Evolutionary conservation across 2,888 invertebrate genomes (phyloP), one percentile per base, ranked within the genome.

Genomic region (Serrognathus titanus): DNA sequence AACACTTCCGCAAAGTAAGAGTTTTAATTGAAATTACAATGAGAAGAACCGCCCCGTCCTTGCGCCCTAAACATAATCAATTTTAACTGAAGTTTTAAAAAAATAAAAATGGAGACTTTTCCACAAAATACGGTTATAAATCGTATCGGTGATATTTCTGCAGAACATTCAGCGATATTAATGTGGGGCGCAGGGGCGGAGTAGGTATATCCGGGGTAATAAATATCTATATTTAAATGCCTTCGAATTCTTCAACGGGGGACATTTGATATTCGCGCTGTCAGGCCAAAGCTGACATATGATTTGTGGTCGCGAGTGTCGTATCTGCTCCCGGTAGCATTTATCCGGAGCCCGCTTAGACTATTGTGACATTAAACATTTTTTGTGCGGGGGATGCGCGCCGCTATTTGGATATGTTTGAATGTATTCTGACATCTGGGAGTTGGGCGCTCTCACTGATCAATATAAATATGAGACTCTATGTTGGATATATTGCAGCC

Each of bases 271-370:
- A 70, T 69, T 66, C 45, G 62, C 61, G 58, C 66, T 69, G 70
- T 71, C 70, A 66, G 65, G 62, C 64, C 68, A 68, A 69, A 68
- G 69, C 69, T 72, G 72, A 72, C 74, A 67, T 72, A 73, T 74
- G 74, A 73, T 74, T 73, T 74, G 74, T 73, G 73, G 73, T 70
- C 68, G 64, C 64, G 67, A 70, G 69, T 69, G 69, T 69, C 69
- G 58, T 61, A 59, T 64, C 64, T 59, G 62, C 59, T 58, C 60
- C 58, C 61, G 66, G 63, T 66, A 69, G 69, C 69, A 68, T 70
- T 71, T 70, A 70, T 69, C 68, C 68, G 63, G 60, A 59, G 63
- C 63, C 60, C 68, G 69, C 69, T 69, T 69, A 70, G 69, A 68
- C 69, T 69, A 69, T 71, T 70, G 69, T 71, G 71, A 71, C 71